Evolutionary conservation across 2,888 invertebrate genomes (phyloP).

Genomic region (Zele albiditarsus): DNA sequence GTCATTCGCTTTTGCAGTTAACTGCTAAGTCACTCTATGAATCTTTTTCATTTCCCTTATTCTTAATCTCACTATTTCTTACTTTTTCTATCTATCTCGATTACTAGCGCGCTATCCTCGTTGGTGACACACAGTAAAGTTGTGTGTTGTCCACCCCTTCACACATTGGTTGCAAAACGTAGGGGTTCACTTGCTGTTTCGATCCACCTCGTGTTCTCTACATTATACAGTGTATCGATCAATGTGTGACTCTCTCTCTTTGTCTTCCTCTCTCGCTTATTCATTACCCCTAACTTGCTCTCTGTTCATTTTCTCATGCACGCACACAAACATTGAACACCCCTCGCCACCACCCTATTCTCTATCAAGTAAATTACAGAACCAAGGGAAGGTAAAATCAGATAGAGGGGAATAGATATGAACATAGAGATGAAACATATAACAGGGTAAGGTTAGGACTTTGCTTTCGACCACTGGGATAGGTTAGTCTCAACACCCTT

Average conservation of each 20-base stretch:
- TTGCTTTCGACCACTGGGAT: slow-evolving; percentile 25
- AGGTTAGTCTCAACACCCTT: slow-evolving; percentile 25
- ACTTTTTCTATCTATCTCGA: slow-evolving; percentile 4
- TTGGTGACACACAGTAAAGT: not conserved
- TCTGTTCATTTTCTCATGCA: slow-evolving; percentile 12
- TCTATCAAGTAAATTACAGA: slow-evolving; percentile 1
- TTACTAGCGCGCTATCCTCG: slow-evolving; percentile 25
- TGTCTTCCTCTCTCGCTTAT: not conserved
- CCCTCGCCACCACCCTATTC: not conserved
- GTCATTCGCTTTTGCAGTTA: slow-evolving; percentile 18
- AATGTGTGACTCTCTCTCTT: not conserved
- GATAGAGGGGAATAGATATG: not conserved
- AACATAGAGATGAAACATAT: not conserved
- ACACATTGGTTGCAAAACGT: slow-evolving; percentile 18
- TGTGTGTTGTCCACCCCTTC: not conserved
- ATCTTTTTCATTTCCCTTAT: not conserved
- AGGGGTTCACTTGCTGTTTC: slow-evolving; percentile 27
- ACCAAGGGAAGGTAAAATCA: not conserved
- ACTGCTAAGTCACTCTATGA: slow-evolving; percentile 28
- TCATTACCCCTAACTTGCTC: slow-evolving; percentile 31
- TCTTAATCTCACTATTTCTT: not conserved
- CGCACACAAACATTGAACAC: slow-evolving; percentile 30
- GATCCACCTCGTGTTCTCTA: slow-evolving; percentile 7
- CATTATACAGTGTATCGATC: slow-evolving; percentile 6
- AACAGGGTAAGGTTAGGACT: slow-evolving; percentile 26